These are phyloP conservation scores for Butorides virescens DNA, from an alignment of 2,113 vertebrate genomes.

Conservation along the genomic window DNA sequence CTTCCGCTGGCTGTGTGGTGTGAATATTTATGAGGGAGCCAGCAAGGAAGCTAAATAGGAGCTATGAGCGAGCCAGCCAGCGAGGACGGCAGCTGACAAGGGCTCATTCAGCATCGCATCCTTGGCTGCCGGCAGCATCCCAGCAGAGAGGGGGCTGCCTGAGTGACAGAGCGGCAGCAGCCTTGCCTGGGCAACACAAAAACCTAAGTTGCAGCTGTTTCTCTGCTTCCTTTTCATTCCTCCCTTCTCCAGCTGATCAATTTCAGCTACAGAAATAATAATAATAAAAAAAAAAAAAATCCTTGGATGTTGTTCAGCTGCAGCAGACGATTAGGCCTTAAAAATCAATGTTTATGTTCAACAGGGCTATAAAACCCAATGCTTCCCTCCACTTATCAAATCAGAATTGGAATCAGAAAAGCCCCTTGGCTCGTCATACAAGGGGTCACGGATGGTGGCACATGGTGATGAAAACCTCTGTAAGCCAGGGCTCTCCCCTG, in stretches of 20 bases:
- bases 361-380: conserved; percentile 19
- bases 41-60: not conserved
- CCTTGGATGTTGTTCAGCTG: conserved; percentile 31
- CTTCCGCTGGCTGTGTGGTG: conserved; percentile 40
- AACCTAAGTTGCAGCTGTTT: conserved; percentile 9
- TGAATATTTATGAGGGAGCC: conserved; percentile 54
- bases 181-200: not conserved
- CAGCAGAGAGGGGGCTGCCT: not conserved
- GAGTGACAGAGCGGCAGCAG: not conserved
- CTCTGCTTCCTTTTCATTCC: not conserved
- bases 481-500: not conserved
- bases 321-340: conserved; percentile 38
- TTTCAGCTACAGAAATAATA: conserved; percentile 24
- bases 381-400: conserved; percentile 13
- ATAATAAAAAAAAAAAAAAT: not conserved
- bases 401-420: conserved; percentile 31
- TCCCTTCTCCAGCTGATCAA: conserved; percentile 27
- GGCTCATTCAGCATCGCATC: conserved; percentile 37
- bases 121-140: conserved; percentile 22
- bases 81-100: conserved; percentile 29
- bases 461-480: not conserved
- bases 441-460: not conserved
- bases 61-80: not conserved
- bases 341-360: conserved; percentile 64
- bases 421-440: not conserved